Evolutionary conservation across 2,797 vertebrate genomes (phyloP).

Genomic region (Botia almorhae): DNA sequence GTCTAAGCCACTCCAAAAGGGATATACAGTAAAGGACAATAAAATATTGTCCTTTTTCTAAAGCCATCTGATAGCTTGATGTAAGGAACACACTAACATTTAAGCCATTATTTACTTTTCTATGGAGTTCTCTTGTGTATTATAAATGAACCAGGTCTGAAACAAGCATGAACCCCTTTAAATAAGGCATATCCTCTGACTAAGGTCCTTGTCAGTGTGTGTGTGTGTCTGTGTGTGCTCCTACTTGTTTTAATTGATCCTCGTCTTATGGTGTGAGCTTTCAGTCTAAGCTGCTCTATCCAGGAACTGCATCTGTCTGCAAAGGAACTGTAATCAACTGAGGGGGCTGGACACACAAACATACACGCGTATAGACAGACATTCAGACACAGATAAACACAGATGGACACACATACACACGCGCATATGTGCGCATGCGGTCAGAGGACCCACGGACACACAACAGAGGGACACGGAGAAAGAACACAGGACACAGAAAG

Average conservation of each 20-base stretch:
- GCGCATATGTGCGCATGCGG: slow-evolving; percentile 43
- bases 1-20: neutral
- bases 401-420: slow-evolving; percentile 13
- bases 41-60: no score
- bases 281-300: slow-evolving; percentile 99
- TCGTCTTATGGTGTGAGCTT: slow-evolving; percentile 99
- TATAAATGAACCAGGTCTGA: neutral
- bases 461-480: slow-evolving; percentile 62
- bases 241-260: slow-evolving; percentile 99
- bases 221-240: slow-evolving; percentile 87
- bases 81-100: neutral
- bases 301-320: slow-evolving; percentile 99
- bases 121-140: neutral
- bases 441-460: slow-evolving; percentile 22
- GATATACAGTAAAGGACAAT: neutral
- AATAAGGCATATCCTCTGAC: neutral
- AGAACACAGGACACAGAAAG: slow-evolving; percentile 51
- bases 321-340: slow-evolving; percentile 99
- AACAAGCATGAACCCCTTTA: neutral
- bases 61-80: neutral
- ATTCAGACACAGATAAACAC: slow-evolving; percentile 27
- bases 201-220: slow-evolving; percentile 58
- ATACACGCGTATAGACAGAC: slow-evolving; percentile 36
- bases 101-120: neutral
- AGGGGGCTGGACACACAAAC: slow-evolving; percentile 87